Conservation (phyloP, 2,113 vertebrate species). For the Recurvirostra avosetta region DNA sequence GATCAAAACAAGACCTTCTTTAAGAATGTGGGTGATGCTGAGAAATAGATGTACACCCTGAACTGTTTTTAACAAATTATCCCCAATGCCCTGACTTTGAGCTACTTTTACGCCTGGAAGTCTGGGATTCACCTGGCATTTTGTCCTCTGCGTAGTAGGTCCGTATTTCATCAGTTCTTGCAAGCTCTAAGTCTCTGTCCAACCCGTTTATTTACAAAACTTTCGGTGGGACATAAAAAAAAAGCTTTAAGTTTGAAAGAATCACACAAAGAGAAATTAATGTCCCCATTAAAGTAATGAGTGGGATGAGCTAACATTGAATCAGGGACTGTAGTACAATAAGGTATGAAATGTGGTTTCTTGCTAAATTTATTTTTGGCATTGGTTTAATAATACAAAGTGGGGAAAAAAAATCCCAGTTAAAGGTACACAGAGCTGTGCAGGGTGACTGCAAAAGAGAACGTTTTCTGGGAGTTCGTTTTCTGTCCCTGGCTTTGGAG, state of each 20-base stretch:
- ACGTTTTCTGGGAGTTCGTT: background rate
- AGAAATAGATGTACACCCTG: background rate
- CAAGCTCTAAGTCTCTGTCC: background rate
- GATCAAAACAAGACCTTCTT: background rate
- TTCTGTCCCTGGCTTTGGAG: conserved; percentile 23
- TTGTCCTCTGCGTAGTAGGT: background rate
- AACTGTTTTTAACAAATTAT: background rate
- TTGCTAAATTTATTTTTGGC: background rate
- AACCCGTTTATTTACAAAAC: background rate
- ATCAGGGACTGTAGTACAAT: background rate
- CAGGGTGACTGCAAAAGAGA: background rate
- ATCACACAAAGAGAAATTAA: background rate
- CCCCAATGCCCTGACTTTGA: background rate
- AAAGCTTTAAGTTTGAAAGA: background rate
- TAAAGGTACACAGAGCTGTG: background rate
- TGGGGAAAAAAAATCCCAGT: background rate
- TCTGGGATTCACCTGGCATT: background rate
- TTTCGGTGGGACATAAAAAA: background rate
- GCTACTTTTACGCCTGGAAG: background rate
- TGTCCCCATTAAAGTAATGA: background rate
- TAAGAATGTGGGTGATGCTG: background rate
- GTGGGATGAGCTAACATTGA: background rate
- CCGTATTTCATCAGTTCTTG: background rate
- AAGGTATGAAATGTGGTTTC: background rate
- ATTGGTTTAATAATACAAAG: background rate